These are phyloP conservation scores for Achlya flavicornis DNA, from an alignment of 2,888 invertebrate genomes.

Conservation along the genomic window DNA sequence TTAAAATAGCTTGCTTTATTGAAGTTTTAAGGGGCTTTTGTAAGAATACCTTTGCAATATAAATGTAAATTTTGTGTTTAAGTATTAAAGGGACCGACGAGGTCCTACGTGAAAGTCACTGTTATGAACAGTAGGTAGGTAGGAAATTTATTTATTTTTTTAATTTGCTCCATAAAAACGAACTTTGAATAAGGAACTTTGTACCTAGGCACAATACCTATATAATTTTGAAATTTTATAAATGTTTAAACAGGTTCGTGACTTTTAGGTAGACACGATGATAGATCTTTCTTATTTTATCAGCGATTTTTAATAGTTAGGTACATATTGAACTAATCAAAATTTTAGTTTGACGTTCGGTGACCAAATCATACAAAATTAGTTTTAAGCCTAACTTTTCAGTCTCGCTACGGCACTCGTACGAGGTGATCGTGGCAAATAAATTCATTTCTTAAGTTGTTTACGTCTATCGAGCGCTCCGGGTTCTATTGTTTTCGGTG, in stretches of 20 bases:
- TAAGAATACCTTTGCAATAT: conserved; percentile 50
- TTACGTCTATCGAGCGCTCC: no score
- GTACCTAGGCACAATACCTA: neutral
- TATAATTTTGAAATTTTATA: neutral
- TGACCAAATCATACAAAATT: no score
- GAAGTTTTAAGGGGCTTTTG: conserved; percentile 13
- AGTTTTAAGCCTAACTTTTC: no score
- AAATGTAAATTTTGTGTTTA: conserved; percentile 49
- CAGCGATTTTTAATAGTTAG: no score
- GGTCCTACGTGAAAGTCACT: conserved; percentile 41
- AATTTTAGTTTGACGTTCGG: no score
- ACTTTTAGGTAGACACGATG: neutral
- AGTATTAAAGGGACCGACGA: conserved; percentile 34
- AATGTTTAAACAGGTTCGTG: neutral
- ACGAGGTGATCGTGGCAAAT: no score
- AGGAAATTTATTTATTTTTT: conserved; percentile 49
- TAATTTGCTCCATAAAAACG: conserved; percentile 41
- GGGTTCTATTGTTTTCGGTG: no score
- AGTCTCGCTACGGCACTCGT: no score
- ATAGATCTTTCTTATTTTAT: no score
- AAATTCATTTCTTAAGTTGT: no score
- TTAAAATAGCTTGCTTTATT: neutral
- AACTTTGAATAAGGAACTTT: conserved; percentile 36
- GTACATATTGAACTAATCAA: no score
- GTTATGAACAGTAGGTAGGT: conserved; percentile 39